Base-by-base conservation (phyloP, 2,113 vertebrate genomes). In the Alces alces region DNA sequence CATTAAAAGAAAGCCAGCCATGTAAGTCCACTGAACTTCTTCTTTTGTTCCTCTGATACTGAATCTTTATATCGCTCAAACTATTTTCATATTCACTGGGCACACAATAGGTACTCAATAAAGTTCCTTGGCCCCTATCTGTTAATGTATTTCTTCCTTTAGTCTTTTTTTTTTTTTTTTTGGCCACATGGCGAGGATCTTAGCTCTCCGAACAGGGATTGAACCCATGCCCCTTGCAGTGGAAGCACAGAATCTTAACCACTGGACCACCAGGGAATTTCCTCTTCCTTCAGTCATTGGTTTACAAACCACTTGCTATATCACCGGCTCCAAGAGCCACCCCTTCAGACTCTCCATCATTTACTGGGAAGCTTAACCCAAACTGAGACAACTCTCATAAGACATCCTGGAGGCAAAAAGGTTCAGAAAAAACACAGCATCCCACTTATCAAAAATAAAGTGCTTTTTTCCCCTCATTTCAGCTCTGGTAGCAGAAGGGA, bases 381-480 rank as follows among this genome's bases (percentile, higher is more conserved):
- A 83, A 91, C 19, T 43, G 83, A 93, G 87, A 52, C 43, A 60
- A 73, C 54, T 90, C 76, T 95, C 47, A 8, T 94, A 92, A 96
- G 93, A 66, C 19, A 93, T 36, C 10, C 36, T 84, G 55, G 73
- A 88, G 96, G 96, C 96, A 90, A 96, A 92, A 92, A 96, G 83
- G 57, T 61, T 95, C 50, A 76, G 64, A 94, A 78, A 70, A 94
- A 96, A 86, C 39, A 96, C 50, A 61, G 76, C 87, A 58, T 89
- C 39, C 79, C 64, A 86, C 78, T 96, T 91, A 95, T 86, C 80
- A 96, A 96, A 83, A 91, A 76, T 28, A 54, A 98, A 98, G 15
- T 95, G 90, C 70, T 93, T 97, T 95, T 97, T 95, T 86, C 57
- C 95, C 91, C 88, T 96, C 27, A 11, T 90, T 97, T 96, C 76